A percentile compares a stretch with the other conserved stretches of the same genome.
phyloP scores from a whole-genome alignment of 2,797 vertebrate genomes.

The Neopelma chrysocephalum region DNA sequence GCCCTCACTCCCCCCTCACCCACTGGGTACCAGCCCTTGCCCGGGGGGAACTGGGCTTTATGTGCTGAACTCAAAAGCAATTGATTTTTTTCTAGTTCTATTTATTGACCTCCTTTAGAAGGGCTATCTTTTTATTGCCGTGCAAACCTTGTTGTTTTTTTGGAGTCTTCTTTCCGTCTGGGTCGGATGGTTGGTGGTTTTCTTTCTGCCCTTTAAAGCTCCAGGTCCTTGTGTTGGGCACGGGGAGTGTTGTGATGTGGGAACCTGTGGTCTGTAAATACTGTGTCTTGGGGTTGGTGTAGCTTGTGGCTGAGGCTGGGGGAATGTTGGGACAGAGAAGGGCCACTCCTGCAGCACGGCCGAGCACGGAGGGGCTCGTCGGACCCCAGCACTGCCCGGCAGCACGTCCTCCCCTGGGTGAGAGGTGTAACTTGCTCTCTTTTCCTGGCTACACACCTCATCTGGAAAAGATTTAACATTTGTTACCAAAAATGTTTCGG shows the following conservation, averaged over 20 bases:
- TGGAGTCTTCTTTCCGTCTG: not conserved
- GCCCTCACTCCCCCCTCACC: not conserved
- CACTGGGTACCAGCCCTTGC: not conserved
- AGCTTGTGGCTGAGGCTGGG: slow-evolving; percentile 6
- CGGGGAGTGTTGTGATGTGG: slow-evolving; percentile 31
- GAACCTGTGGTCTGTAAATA: slow-evolving; percentile 72
- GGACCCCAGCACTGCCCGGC: not conserved
- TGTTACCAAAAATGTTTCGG: slow-evolving; percentile 75
- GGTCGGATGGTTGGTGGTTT: slow-evolving; percentile 4
- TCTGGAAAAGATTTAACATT: slow-evolving; percentile 63
- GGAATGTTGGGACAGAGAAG: not conserved
- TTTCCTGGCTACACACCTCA: not conserved
- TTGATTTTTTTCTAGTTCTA: slow-evolving; percentile 80
- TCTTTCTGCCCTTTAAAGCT: slow-evolving; percentile 40
- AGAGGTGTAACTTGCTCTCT: not conserved
- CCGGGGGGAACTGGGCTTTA: not conserved
- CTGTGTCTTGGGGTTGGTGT: slow-evolving; percentile 59
- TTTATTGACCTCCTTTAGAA: slow-evolving; percentile 79
- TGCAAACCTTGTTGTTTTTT: slow-evolving; percentile 61
- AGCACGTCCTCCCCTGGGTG: not conserved
- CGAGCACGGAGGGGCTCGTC: not conserved
- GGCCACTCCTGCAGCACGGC: not conserved
- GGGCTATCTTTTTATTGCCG: slow-evolving; percentile 81
- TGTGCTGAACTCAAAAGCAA: slow-evolving; percentile 74
- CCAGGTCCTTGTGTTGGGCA: slow-evolving; percentile 30